Conservation (phyloP, 2,888 invertebrate species). For the Drosophila subsilvestris region DNA sequence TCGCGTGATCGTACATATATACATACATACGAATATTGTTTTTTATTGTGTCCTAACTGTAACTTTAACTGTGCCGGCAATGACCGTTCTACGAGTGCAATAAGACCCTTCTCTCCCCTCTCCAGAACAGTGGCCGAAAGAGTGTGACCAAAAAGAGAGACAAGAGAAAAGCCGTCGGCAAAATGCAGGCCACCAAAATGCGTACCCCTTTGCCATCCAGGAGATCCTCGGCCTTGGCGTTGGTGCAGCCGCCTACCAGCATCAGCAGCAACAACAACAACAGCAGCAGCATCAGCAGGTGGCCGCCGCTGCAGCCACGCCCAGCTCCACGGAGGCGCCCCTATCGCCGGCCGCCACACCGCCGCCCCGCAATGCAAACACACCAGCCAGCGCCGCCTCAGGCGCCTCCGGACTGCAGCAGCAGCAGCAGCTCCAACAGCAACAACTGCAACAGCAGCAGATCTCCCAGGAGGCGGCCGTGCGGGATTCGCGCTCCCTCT, state of each 20-base stretch:
- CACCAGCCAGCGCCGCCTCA: slow-evolving; percentile 39
- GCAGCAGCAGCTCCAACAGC: slow-evolving; percentile 33
- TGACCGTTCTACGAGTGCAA: slow-evolving; percentile 23
- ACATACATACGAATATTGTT: background rate
- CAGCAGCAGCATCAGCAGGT: slow-evolving; percentile 53
- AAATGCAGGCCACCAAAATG: slow-evolving; percentile 84
- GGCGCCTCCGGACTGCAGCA: slow-evolving; percentile 30
- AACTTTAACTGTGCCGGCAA: background rate
- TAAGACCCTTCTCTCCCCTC: slow-evolving; percentile 3
- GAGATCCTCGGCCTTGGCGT: slow-evolving; percentile 83
- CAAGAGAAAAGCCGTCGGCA: slow-evolving; percentile 51
- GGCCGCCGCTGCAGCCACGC: slow-evolving; percentile 70
- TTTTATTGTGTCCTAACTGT: slow-evolving; percentile 4
- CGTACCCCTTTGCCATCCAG: slow-evolving; percentile 83
- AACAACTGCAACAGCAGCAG: slow-evolving; percentile 40
- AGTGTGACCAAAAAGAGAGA: slow-evolving; percentile 4
- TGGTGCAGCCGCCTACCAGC: slow-evolving; percentile 79
- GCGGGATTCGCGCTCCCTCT: slow-evolving; percentile 76
- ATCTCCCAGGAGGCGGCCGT: slow-evolving; percentile 42
- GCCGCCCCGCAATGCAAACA: slow-evolving; percentile 64
- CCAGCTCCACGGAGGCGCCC: slow-evolving; percentile 71
- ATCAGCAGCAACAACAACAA: slow-evolving; percentile 63
- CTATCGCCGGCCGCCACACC: slow-evolving; percentile 69
- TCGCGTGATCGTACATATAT: background rate
- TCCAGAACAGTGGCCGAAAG: background rate